phyloP scores from a whole-genome alignment of 2,797 vertebrate genomes.

The Lophura swinhoii region DNA sequence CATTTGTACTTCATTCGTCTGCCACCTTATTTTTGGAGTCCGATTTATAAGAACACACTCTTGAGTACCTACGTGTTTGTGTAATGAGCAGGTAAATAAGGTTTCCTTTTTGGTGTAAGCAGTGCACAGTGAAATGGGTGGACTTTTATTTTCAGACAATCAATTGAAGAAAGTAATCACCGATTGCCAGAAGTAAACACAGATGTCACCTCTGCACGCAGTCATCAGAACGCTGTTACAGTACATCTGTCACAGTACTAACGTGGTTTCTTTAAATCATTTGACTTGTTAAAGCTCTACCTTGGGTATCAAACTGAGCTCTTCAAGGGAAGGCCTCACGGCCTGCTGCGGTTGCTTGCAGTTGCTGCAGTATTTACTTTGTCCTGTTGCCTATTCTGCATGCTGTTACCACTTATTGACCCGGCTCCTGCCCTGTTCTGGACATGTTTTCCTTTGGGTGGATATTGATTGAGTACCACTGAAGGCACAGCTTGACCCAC shows the following conservation, averaged over 20 bases:
- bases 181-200: conserved; percentile 12
- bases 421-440: background rate
- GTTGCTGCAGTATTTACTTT: background rate
- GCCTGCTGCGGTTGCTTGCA: background rate
- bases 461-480: background rate
- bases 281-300: background rate
- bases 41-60: background rate
- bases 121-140: background rate
- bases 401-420: background rate
- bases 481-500: background rate
- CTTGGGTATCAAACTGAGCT: background rate
- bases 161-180: background rate
- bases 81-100: background rate
- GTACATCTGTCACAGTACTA: background rate
- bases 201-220: background rate
- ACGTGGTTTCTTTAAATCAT: background rate
- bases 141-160: background rate
- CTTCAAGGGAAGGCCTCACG: background rate
- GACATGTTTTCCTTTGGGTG: background rate
- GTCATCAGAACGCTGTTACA: background rate
- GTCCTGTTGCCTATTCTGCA: too few relatives aligned
- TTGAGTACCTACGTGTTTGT: background rate
- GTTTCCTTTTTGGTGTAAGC: background rate
- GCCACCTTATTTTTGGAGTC: background rate
- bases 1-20: background rate